phyloP scores from a whole-genome alignment of 2,113 vertebrate genomes.

The Anguilla rostrata region DNA sequence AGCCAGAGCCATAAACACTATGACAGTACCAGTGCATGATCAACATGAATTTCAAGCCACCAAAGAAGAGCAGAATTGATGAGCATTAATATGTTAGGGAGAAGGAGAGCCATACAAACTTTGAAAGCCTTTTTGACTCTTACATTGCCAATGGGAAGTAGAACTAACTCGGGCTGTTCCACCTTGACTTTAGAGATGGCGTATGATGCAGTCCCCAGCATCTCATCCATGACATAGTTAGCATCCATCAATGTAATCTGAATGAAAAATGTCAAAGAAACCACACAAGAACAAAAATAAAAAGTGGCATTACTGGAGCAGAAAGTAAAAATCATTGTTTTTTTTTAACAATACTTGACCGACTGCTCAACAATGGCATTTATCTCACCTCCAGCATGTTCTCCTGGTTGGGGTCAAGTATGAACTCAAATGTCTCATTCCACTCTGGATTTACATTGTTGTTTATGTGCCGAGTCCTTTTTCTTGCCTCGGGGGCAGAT shows the following conservation, averaged over 20 bases:
- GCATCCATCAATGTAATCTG: constrained; percentile 96
- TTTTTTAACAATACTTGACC: not conserved
- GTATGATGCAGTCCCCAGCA: constrained; percentile 81
- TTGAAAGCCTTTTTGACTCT: constrained; percentile 41
- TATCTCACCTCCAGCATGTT: constrained; percentile 85
- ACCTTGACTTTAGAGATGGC: constrained; percentile 76
- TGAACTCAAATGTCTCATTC: constrained; percentile 92
- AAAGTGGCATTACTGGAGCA: not conserved
- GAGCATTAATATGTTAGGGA: no score
- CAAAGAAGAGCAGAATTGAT: not conserved
- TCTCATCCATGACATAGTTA: constrained; percentile 96
- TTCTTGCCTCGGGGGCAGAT: constrained; percentile 86
- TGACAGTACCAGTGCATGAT: not conserved
- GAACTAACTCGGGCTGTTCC: constrained; percentile 78
- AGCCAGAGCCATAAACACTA: not conserved
- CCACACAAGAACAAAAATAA: not conserved
- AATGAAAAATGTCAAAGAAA: constrained; percentile 26
- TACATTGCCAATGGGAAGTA: constrained; percentile 86
- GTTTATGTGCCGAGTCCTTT: constrained; percentile 87
- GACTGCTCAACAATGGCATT: not conserved
- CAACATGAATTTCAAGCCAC: not conserved
- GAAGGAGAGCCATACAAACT: no score
- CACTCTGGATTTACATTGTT: constrained; percentile 89
- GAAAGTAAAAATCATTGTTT: no score
- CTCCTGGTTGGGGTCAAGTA: constrained; percentile 90